phyloP scores from a whole-genome alignment of 2,888 invertebrate genomes.

The Archaeoteleia sp. region DNA sequence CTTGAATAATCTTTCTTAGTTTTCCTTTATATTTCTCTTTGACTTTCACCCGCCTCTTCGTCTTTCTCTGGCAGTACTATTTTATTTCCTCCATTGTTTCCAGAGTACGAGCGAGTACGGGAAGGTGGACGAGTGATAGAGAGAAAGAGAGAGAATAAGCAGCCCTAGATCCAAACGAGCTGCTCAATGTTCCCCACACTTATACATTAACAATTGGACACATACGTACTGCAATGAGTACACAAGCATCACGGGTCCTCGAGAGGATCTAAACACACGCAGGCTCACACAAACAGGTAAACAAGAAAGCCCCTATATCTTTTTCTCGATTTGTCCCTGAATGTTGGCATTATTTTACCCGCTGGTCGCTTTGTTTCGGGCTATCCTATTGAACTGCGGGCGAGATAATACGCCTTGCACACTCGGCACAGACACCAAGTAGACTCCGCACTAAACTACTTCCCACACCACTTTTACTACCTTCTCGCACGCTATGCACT shows the following conservation, averaged over 20 bases:
- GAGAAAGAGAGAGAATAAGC: constrained; percentile 29
- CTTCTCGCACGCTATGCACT: not conserved
- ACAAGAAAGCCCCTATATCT: constrained; percentile 61
- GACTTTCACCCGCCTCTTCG: constrained; percentile 49
- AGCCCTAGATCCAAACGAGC: constrained; percentile 56
- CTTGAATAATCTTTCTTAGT: constrained; percentile 57
- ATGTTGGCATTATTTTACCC: constrained; percentile 71
- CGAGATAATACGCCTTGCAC: constrained; percentile 68
- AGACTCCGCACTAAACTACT: constrained; percentile 45
- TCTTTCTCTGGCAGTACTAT: constrained; percentile 64
- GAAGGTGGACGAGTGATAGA: constrained; percentile 2
- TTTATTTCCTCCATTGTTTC: constrained; percentile 73
- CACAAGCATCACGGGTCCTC: constrained; percentile 42
- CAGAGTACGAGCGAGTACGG: constrained; percentile 58
- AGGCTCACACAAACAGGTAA: constrained; percentile 51
- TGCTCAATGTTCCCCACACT: constrained; percentile 55
- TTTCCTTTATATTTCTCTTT: constrained; percentile 52
- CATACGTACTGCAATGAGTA: constrained; percentile 52
- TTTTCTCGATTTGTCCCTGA: constrained; percentile 68
- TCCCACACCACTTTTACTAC: constrained; percentile 49
- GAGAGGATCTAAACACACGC: constrained; percentile 24
- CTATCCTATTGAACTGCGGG: constrained; percentile 70
- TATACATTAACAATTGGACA: constrained; percentile 54
- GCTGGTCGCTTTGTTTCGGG: constrained; percentile 69
- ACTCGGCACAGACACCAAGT: constrained; percentile 49